These are phyloP conservation scores for Conops quadrifasciatus DNA, from an alignment of 2,888 invertebrate genomes.

Conservation along the genomic window DNA sequence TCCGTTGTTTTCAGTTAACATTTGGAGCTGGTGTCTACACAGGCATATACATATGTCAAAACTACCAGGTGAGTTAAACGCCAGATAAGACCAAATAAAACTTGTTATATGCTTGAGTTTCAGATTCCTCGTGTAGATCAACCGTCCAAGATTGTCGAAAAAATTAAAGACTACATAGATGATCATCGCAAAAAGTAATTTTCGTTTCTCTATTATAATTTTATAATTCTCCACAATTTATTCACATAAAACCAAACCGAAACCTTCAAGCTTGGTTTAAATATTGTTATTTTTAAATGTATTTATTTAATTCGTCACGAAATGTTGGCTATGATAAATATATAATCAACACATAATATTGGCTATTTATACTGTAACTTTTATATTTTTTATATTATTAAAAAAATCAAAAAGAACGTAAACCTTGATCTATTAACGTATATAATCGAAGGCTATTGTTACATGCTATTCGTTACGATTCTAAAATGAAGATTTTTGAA, in stretches of 20 bases:
- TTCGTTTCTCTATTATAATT: slow-evolving; percentile 1
- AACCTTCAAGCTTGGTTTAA: no score
- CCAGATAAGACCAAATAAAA: slow-evolving; percentile 2
- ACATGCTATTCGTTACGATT: background rate
- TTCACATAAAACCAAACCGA: background rate
- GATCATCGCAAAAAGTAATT: slow-evolving; percentile 67
- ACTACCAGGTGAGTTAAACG: slow-evolving; percentile 70
- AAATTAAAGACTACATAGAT: slow-evolving; percentile 73
- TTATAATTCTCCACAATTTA: background rate
- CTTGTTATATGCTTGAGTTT: slow-evolving; percentile 48
- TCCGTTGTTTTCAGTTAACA: slow-evolving; percentile 69
- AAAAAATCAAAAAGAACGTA: background rate
- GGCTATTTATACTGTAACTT: background rate
- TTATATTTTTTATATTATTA: background rate
- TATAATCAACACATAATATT: no score
- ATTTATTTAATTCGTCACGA: no score
- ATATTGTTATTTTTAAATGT: no score
- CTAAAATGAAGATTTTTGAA: background rate
- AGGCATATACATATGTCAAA: slow-evolving; percentile 77
- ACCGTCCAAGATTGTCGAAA: slow-evolving; percentile 76
- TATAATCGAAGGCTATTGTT: no score
- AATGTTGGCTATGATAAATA: no score
- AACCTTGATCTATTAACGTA: background rate
- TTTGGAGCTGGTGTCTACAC: slow-evolving; percentile 76
- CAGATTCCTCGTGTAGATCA: slow-evolving; percentile 89